Percentiles rank a stretch among this genome's conserved stretches.
Evolutionary conservation across 2,113 vertebrate species (phyloP).

Genomic region (Ciconia maguari): DNA sequence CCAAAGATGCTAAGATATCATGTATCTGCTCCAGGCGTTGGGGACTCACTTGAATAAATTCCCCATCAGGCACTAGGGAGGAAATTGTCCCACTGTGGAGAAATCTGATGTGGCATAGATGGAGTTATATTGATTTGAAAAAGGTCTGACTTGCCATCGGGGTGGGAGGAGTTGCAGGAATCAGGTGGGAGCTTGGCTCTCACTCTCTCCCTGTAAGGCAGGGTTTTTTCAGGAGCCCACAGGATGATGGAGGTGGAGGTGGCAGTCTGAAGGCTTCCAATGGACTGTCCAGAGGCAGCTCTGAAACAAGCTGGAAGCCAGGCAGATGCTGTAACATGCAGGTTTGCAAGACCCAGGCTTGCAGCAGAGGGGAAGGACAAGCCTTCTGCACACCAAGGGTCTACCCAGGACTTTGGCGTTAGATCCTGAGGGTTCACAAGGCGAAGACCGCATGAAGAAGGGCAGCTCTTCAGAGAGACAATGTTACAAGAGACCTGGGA

Average conservation of each 20-base stretch:
- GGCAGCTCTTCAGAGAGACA: background rate
- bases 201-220: background rate
- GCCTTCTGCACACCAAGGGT: background rate
- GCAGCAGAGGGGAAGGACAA: background rate
- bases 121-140: background rate
- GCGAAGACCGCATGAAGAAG: background rate
- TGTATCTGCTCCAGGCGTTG: background rate
- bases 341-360: background rate
- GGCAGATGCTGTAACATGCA: background rate
- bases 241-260: background rate
- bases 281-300: background rate
- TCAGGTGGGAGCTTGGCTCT: background rate
- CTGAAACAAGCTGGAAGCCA: background rate
- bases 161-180: background rate
- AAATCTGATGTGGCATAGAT: background rate
- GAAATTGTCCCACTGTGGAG: background rate
- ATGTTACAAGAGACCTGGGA: background rate
- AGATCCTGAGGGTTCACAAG: background rate
- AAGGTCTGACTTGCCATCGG: background rate
- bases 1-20: background rate
- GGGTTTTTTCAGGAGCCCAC: background rate
- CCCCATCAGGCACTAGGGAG: background rate
- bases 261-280: background rate
- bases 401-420: background rate
- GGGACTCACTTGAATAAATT: background rate